phyloP scores from a whole-genome alignment of 2,888 invertebrate genomes.

The Drosophila siamana region DNA sequence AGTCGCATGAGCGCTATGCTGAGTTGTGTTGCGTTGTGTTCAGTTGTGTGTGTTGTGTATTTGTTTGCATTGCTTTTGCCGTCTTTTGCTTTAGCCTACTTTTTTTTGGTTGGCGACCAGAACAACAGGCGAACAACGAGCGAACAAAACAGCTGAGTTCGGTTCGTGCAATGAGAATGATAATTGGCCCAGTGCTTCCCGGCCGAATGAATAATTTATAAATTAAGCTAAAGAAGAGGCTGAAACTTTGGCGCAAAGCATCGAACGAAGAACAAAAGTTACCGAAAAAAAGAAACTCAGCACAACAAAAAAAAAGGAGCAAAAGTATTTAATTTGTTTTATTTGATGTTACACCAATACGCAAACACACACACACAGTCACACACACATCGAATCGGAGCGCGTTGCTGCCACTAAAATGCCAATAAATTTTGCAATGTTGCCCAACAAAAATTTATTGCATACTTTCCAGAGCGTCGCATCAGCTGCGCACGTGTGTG shows the following conservation, averaged over 20 bases:
- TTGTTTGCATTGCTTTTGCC: constrained; percentile 31
- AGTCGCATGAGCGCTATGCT: constrained; percentile 32
- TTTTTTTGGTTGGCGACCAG: constrained; percentile 37
- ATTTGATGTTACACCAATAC: constrained; percentile 42
- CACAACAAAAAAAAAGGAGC: constrained; percentile 13
- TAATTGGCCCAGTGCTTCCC: constrained; percentile 77
- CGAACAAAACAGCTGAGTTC: constrained; percentile 29
- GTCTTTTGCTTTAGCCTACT: constrained; percentile 60
- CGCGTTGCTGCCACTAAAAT: constrained; percentile 73
- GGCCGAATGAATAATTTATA: constrained; percentile 83
- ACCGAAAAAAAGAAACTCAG: too few species aligned
- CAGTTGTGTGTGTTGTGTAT: constrained; percentile 45
- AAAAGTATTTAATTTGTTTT: constrained; percentile 77
- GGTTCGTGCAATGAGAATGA: constrained; percentile 72
- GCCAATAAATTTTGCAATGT: constrained; percentile 75
- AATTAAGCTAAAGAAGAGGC: constrained; percentile 64
- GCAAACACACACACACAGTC: constrained; percentile 3
- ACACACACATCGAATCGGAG: constrained; percentile 16
- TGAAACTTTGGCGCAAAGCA: constrained; percentile 29
- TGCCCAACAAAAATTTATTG: constrained; percentile 69
- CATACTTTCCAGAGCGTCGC: constrained; percentile 56
- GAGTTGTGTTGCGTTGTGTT: constrained; percentile 22
- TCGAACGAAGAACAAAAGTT: constrained; percentile 6
- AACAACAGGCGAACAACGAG: constrained; percentile 12
- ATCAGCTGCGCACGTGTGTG: neutral